Evolutionary conservation across 2,113 vertebrate genomes (phyloP), one percentile per base, ranked within the genome.

Genomic region (Platichthys stellatus): DNA sequence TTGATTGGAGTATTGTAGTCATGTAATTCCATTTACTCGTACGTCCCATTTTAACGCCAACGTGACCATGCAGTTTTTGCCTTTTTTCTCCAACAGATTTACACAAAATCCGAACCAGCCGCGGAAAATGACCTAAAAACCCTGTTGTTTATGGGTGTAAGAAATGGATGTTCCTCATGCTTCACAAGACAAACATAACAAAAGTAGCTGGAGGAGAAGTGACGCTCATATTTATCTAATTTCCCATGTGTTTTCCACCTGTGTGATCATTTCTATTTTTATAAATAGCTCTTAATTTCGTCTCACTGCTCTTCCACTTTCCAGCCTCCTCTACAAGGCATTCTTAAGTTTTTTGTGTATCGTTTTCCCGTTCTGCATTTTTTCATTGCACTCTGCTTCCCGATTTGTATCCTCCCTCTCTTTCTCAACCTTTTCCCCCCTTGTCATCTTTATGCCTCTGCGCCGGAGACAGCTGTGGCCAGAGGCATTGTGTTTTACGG

Each of bases 261-360:
- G 5, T 69, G 14, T 40, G 38, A 73, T 10, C 6, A 13, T 67
- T 59, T 83, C 5, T 28, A 43, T 64, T 23, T 60, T 60, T 67
- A 53, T 66, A 47, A 63, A 69, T 3, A 49, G 38, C n/a, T 63
- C 40, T 63, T 81, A 28, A 74, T 83, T 81, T 54, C 69, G 20
- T 74, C 35, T 64, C 35, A 31, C 13, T 69, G 79, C 75, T 82
- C 77, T 66, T 45, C 31, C 35, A 24, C 38, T 62, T 61, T 38
- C 18, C 40, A 74, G 13, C 28, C 43, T 81, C 31, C n/a, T 69
- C 47, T n/a, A 54, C 49, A 57, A 77, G 72, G 68, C 26, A 65
- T 86, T 77, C 11, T 71, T 82, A 78, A 31, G 79, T 64, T 68
- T 82, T 83, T 79, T 64, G 49, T 75, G 21, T 47, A 49, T 78